These are phyloP conservation scores for Lota lota DNA, from an alignment of 2,113 vertebrate genomes.

Conservation along the genomic window DNA sequence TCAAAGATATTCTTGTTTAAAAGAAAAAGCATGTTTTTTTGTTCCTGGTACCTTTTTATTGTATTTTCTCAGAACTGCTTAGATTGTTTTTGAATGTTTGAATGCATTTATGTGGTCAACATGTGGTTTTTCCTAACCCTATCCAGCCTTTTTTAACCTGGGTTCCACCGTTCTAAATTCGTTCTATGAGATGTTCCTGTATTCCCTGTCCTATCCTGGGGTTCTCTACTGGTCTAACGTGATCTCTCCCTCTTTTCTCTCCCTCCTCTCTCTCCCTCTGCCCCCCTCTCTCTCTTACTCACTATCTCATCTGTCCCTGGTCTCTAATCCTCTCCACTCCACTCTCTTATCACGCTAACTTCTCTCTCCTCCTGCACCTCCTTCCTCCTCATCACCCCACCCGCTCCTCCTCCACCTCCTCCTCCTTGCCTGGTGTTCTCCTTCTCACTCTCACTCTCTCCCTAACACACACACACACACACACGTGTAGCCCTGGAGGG, in stretches of 20 bases:
- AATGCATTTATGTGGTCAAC: too few relatives aligned
- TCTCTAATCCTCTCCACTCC: background rate
- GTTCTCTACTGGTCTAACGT: too few relatives aligned
- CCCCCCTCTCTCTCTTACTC: background rate
- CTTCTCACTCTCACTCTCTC: background rate
- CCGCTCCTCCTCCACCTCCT: slow-evolving; percentile 17
- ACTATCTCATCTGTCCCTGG: background rate
- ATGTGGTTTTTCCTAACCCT: too few relatives aligned
- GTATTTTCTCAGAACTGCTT: too few relatives aligned
- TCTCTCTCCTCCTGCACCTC: background rate
- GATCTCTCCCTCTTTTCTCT: background rate
- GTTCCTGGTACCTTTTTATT: too few relatives aligned
- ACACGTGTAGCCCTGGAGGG: slow-evolving; percentile 64
- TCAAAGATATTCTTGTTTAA: too few relatives aligned
- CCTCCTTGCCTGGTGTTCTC: background rate
- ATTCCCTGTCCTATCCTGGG: too few relatives aligned
- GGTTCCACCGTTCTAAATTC: too few relatives aligned
- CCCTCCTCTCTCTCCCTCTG: background rate
- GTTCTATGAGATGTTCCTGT: too few relatives aligned
- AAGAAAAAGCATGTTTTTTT: too few relatives aligned
- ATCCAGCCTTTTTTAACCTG: too few relatives aligned
- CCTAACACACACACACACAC: background rate
- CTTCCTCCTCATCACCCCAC: background rate
- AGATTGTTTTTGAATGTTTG: too few relatives aligned
- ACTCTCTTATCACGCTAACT: background rate